Conservation (phyloP, 2,797 vertebrate species). For the Ibycter americanus region DNA sequence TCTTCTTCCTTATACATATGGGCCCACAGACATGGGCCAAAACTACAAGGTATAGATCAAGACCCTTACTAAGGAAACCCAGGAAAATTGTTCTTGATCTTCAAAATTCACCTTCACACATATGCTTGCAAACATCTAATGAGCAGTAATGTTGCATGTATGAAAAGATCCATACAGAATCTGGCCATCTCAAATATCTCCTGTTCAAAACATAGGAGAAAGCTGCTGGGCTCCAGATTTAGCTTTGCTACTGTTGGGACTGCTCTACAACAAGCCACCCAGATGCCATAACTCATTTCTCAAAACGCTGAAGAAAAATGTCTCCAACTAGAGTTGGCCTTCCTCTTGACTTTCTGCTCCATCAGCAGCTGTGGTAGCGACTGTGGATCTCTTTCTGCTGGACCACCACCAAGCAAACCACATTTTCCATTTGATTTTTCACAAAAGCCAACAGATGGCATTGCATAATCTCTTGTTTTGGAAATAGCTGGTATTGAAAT, state of each 20-base stretch:
- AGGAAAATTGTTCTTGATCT: background rate
- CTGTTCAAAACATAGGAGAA: background rate
- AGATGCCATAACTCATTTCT: background rate
- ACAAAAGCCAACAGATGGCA: conserved; percentile 47
- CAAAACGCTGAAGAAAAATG: background rate
- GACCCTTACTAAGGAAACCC: background rate
- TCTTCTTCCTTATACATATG: background rate
- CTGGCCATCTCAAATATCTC: background rate
- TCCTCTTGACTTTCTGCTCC: background rate
- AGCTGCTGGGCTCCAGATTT: background rate
- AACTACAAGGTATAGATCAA: background rate
- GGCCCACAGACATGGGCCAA: background rate
- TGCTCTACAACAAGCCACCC: background rate
- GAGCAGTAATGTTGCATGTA: rapidly evolving
- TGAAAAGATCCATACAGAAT: background rate
- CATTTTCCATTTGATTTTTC: background rate
- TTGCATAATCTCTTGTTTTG: background rate
- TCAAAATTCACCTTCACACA: background rate
- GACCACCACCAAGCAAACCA: background rate
- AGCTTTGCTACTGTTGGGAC: background rate
- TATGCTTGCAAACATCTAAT: background rate
- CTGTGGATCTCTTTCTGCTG: background rate
- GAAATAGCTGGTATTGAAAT: background rate
- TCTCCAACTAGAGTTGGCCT: background rate
- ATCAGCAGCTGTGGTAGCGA: background rate